Evolutionary conservation across 2,888 invertebrate species (phyloP).

Genomic region (Nemapogon koenigi): DNA sequence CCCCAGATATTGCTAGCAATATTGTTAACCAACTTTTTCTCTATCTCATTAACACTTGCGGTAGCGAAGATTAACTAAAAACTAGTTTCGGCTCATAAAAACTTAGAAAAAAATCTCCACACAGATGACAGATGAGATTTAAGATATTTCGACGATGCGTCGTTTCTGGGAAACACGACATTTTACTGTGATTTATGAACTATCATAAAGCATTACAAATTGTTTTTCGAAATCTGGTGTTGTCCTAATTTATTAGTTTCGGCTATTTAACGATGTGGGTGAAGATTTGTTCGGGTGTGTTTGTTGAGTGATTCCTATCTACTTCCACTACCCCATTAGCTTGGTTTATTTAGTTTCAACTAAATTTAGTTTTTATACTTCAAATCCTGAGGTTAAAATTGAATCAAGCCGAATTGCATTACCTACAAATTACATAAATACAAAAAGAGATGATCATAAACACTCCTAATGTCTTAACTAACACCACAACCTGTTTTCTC

Average conservation of each 20-base stretch:
- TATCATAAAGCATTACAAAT: conserved; percentile 48
- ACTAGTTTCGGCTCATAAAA: conserved; percentile 33
- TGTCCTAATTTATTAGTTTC: conserved; percentile 31
- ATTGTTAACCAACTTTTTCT: background rate
- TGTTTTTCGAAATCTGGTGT: conserved; percentile 37
- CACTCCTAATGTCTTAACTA: conserved; percentile 6
- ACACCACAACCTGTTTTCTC: conserved; percentile 1
- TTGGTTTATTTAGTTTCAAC: too few relatives aligned
- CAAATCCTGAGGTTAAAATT: too few relatives aligned
- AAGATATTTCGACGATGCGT: conserved; percentile 56
- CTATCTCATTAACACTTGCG: conserved; percentile 44
- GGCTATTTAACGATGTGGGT: conserved; percentile 25
- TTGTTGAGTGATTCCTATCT: too few relatives aligned
- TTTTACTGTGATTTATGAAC: conserved; percentile 46
- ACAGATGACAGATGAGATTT: conserved; percentile 52
- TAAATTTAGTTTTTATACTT: too few relatives aligned
- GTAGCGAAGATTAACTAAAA: conserved; percentile 31
- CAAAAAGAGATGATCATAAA: background rate
- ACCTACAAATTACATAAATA: conserved; percentile 1
- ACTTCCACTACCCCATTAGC: too few relatives aligned
- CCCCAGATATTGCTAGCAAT: too few relatives aligned
- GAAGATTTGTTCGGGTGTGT: too few relatives aligned
- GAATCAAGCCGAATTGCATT: background rate
- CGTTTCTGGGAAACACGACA: conserved; percentile 48
- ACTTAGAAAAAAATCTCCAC: conserved; percentile 18